Evolutionary conservation across 2,888 invertebrate genomes (phyloP).

Genomic region (Ectobius pallidus): DNA sequence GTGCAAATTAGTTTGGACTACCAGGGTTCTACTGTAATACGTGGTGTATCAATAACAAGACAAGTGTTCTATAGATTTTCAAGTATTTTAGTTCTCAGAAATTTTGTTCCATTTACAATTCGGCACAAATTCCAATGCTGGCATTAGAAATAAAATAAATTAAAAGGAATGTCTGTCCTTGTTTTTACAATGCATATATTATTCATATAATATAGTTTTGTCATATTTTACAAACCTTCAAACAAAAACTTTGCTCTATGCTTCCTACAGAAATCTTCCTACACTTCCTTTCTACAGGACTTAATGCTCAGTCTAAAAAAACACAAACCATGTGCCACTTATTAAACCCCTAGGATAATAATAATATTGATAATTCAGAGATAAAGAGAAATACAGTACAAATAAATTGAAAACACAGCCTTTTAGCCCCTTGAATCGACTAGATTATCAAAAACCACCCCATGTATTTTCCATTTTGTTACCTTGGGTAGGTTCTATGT

Average conservation of each 20-base stretch:
- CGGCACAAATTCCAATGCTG: constrained; percentile 15
- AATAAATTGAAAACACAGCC: constrained; percentile 38
- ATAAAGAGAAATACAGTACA: constrained; percentile 36
- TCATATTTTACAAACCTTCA: constrained; percentile 1
- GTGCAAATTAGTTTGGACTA: too few relatives aligned
- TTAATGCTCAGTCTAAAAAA: constrained; percentile 5
- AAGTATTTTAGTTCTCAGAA: constrained; percentile 5
- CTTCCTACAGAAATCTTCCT: background rate
- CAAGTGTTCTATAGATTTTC: background rate
- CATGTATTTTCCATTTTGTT: constrained; percentile 7
- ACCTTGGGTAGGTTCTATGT: constrained; percentile 6
- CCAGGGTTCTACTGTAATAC: too few relatives aligned
- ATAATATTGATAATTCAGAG: constrained; percentile 10
- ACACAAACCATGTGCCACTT: constrained; percentile 2
- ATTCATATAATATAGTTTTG: background rate
- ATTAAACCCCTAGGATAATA: constrained; percentile 15
- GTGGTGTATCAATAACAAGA: background rate
- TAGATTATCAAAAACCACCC: constrained; percentile 47
- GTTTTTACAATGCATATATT: background rate
- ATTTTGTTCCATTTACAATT: constrained; percentile 9
- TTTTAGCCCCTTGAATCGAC: constrained; percentile 52
- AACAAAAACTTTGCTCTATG: background rate
- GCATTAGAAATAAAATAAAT: constrained; percentile 22
- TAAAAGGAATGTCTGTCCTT: constrained; percentile 25
- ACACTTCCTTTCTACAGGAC: background rate